Evolutionary conservation across 1,140 invertebrate genomes (phyloP).

Genomic region (Brachionus angularis): DNA sequence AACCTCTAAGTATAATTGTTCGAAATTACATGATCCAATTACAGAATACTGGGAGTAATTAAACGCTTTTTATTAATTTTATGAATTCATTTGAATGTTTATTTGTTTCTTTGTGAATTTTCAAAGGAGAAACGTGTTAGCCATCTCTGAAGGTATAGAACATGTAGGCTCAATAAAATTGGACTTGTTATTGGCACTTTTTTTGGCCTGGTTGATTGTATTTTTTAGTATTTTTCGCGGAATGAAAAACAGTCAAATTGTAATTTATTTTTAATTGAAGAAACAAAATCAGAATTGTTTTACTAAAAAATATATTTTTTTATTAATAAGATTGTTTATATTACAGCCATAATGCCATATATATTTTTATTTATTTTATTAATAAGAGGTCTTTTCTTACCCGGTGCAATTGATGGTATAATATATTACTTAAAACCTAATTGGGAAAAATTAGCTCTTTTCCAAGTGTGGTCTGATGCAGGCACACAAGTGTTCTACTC

Average conservation of each 20-base stretch:
- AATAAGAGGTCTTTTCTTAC: slow-evolving; percentile 76
- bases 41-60: slow-evolving; percentile 44
- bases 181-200: slow-evolving; percentile 50
- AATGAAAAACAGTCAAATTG: slow-evolving; percentile 53
- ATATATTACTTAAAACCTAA: slow-evolving; percentile 46
- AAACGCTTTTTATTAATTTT: too few species aligned
- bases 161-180: slow-evolving; percentile 50
- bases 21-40: slow-evolving; percentile 6
- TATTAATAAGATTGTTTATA: slow-evolving; percentile 45
- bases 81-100: background rate
- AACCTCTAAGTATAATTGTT: background rate
- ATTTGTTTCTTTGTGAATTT: background rate
- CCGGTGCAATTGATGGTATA: slow-evolving; percentile 45
- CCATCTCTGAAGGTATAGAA: slow-evolving; percentile 46
- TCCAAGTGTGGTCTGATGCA: slow-evolving; percentile 57
- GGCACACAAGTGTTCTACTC: slow-evolving; percentile 59
- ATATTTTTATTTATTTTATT: slow-evolving; percentile 46
- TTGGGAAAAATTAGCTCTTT: slow-evolving; percentile 44
- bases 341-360: slow-evolving; percentile 46
- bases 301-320: background rate
- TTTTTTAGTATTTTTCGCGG: slow-evolving; percentile 52
- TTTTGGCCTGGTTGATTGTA: slow-evolving; percentile 51
- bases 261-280: slow-evolving; percentile 45
- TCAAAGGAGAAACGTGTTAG: slow-evolving; percentile 43
- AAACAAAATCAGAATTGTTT: background rate